Evolutionary conservation across 2,797 vertebrate genomes (phyloP).

Genomic region (Nothura maculosa): DNA sequence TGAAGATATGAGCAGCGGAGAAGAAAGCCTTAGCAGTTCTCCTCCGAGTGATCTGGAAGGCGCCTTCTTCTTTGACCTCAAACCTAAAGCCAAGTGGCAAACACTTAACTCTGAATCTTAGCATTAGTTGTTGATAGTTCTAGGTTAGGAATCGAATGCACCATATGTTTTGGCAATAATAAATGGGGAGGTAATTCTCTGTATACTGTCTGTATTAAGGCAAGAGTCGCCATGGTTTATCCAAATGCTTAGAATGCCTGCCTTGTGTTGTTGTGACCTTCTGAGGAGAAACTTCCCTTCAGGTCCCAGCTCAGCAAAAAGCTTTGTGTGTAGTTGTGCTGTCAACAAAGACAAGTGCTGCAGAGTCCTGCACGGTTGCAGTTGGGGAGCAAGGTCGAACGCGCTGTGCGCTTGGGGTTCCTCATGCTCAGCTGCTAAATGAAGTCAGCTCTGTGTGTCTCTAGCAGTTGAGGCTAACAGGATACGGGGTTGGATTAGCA

Average conservation of each 20-base stretch:
- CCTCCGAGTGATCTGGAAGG: conserved; percentile 88
- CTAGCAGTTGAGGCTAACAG: accelerated
- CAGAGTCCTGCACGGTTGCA: not conserved
- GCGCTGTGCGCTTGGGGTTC: not conserved
- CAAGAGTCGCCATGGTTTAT: conserved; percentile 46
- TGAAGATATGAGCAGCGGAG: conserved; percentile 95
- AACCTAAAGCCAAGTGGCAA: conserved; percentile 79
- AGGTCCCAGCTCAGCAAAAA: conserved; percentile 9
- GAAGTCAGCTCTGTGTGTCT: accelerated
- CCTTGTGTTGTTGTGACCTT: not conserved
- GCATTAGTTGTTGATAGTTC: conserved; percentile 11
- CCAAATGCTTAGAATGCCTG: conserved; percentile 34
- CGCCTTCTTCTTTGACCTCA: conserved; percentile 89
- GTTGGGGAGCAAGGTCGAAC: not conserved
- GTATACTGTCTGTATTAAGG: conserved; percentile 35
- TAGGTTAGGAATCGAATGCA: conserved; percentile 54
- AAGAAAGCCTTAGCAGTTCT: conserved; percentile 93
- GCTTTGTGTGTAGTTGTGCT: not conserved
- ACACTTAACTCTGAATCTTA: conserved; percentile 75
- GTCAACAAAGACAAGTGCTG: not conserved
- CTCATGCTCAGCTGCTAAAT: not conserved
- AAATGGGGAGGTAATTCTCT: conserved; percentile 56
- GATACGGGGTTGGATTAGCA: not conserved
- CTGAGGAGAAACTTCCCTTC: not conserved
- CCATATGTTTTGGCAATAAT: conserved; percentile 77